A percentile compares a stretch with the other conserved stretches of the same genome.
Evolutionary conservation across 2,113 vertebrate species (phyloP).

Genomic region (Hippoglossus stenolepis): DNA sequence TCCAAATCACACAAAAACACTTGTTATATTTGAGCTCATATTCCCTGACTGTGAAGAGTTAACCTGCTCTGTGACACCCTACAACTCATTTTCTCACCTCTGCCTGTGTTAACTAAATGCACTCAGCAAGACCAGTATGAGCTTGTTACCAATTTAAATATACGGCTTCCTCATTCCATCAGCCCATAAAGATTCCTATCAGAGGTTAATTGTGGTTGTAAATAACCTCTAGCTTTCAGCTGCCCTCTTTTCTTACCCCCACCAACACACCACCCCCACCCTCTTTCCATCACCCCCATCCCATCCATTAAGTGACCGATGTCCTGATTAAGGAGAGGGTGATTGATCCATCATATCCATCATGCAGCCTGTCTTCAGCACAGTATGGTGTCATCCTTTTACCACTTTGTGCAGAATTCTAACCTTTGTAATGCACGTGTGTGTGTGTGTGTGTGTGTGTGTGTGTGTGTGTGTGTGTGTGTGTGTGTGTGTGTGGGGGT

Average conservation of each 20-base stretch:
- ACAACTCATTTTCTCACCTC: neutral
- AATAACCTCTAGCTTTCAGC: slow-evolving; percentile 20
- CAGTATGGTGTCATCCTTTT: slow-evolving; percentile 69
- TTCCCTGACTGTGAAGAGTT: neutral
- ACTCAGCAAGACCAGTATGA: neutral
- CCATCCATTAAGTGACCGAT: slow-evolving; percentile 70
- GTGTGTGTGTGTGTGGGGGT: no score
- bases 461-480: slow-evolving; percentile 6
- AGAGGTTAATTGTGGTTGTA: slow-evolving; percentile 48
- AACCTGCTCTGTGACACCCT: neutral
- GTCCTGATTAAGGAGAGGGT: slow-evolving; percentile 66
- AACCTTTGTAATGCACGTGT: slow-evolving; percentile 53
- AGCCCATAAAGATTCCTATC: slow-evolving; percentile 44
- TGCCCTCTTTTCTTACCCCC: neutral
- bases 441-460: slow-evolving; percentile 41
- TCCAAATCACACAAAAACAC: no score
- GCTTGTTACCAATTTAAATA: slow-evolving; percentile 32
- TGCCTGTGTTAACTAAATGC: slow-evolving; percentile 3
- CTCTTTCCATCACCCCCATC: slow-evolving; percentile 26
- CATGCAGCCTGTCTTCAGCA: slow-evolving; percentile 71
- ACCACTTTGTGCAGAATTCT: slow-evolving; percentile 53
- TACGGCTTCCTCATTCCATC: slow-evolving; percentile 14
- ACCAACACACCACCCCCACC: neutral
- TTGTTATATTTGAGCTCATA: neutral
- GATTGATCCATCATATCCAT: slow-evolving; percentile 83